Evolutionary conservation across 2,888 invertebrate species (phyloP).

Genomic region (Ochropleura leucogaster): DNA sequence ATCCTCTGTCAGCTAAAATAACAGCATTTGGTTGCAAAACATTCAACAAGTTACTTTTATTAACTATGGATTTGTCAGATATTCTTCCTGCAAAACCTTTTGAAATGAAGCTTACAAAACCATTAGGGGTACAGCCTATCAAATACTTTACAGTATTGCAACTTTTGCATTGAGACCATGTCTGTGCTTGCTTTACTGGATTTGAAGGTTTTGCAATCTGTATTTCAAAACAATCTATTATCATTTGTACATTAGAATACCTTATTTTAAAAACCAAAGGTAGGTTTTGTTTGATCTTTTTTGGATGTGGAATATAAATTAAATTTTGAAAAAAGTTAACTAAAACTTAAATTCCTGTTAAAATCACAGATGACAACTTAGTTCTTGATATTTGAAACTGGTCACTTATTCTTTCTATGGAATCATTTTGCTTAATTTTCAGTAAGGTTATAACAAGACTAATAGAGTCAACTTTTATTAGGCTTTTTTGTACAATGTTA

Average conservation of each 20-base stretch:
- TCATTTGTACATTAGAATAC: constrained; percentile 7
- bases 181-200: constrained; percentile 33
- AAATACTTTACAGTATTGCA: constrained; percentile 35
- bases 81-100: constrained; percentile 9
- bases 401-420: constrained; percentile 6
- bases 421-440: constrained; percentile 7
- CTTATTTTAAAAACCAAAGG: constrained; percentile 13
- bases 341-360: constrained; percentile 3
- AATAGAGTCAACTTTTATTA: constrained; percentile 2
- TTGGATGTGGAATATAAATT: constrained; percentile 2
- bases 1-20: constrained; percentile 6
- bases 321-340: constrained; percentile 9
- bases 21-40: constrained; percentile 16
- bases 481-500: background rate
- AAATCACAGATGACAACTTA: constrained; percentile 8
- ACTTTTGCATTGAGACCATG: constrained; percentile 42
- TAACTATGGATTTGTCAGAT: constrained; percentile 12
- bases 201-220: constrained; percentile 29
- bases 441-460: background rate
- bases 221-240: constrained; percentile 11
- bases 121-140: background rate
- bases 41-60: constrained; percentile 2
- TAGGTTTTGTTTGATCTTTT: constrained; percentile 12
- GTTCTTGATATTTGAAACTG: constrained; percentile 5
- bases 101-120: constrained; percentile 7